Base-by-base conservation (phyloP, 1,140 invertebrate genomes). In the Pachyrhynchus sulphureomaculatus region DNA sequence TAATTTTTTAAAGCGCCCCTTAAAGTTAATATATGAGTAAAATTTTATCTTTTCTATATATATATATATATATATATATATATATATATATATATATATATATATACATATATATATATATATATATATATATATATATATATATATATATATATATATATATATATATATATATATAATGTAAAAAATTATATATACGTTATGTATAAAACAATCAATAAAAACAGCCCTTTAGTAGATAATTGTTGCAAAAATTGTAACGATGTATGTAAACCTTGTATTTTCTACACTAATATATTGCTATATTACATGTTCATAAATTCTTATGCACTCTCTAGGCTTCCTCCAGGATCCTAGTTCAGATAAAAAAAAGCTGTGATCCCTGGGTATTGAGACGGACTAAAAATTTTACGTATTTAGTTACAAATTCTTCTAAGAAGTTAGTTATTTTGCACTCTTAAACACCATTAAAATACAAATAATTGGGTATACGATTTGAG, bases 321-420 rank as follows among this genome's bases (percentile, higher is more conserved):
- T 20, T 34, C 18, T 53, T 51, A 44, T 53, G 47, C 36, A 54
- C 39, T 37, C 42, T 52, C 20, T 13, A 21, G 39, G 34, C 54
- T 39, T 39, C 44, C 5, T 41, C 42, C 29, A 47, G 60, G 44
- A 56, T 56, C 51, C 24, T 56, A 47, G 15, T 47, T 26, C 24
- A 55, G n/a, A 48, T 59, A 29, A 15, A 33, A 15, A 33, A 39
- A 49, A 32, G 41, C 29, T 37, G 23, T 56, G 60, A 49, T 62
- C 53, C 60, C 60, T 62, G 59, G 49, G 51, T 41, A 21, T 39
- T 33, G 45, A 55, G 60, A 62, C 60, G 60, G 60, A 62, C 52
- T 61, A 59, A 59, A 42, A 23, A 18, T 2, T 37, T 57, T 58
- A 48, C 45, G 42, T 48, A 44, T 56, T 45, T 24, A 34, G 32